Evolutionary conservation across 1,140 invertebrate species (phyloP).

Genomic region (Leptestheria dahalacensis): DNA sequence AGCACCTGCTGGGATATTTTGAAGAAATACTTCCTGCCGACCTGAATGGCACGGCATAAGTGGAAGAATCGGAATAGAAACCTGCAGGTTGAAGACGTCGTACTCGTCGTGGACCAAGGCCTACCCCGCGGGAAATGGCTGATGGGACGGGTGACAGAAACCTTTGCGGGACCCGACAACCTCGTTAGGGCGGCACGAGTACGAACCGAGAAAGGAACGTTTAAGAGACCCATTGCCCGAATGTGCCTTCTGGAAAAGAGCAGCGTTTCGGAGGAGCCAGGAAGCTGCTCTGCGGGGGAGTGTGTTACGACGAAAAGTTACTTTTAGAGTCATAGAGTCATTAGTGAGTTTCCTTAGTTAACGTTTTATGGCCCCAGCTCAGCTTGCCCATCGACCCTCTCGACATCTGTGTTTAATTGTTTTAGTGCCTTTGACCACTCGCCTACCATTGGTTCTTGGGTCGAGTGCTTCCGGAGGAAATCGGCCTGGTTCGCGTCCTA

Average conservation of each 20-base stretch:
- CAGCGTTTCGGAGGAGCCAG: not conserved
- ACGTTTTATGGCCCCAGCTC: too few species aligned
- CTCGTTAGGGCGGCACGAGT: not conserved
- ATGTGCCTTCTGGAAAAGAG: not conserved
- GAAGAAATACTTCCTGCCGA: constrained; percentile 1
- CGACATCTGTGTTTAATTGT: too few species aligned
- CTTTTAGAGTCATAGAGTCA: too few species aligned
- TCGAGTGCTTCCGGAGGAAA: too few species aligned
- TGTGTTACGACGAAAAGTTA: not conserved
- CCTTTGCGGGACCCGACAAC: not conserved
- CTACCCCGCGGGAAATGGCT: not conserved
- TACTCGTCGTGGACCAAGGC: not conserved
- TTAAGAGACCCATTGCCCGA: not conserved
- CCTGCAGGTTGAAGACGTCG: not conserved
- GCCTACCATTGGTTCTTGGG: too few species aligned
- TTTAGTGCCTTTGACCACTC: too few species aligned
- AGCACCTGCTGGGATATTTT: not conserved
- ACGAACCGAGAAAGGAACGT: not conserved
- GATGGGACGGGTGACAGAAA: not conserved
- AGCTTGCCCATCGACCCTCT: too few species aligned
- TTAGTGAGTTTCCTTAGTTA: too few species aligned
- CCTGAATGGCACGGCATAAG: not conserved
- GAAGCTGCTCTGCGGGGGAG: not conserved
- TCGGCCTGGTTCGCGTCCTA: too few species aligned
- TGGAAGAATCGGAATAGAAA: not conserved